Evolutionary conservation across 2,797 vertebrate genomes (phyloP), one percentile per base, ranked within the genome.

Genomic region (Nyctalus aviator): DNA sequence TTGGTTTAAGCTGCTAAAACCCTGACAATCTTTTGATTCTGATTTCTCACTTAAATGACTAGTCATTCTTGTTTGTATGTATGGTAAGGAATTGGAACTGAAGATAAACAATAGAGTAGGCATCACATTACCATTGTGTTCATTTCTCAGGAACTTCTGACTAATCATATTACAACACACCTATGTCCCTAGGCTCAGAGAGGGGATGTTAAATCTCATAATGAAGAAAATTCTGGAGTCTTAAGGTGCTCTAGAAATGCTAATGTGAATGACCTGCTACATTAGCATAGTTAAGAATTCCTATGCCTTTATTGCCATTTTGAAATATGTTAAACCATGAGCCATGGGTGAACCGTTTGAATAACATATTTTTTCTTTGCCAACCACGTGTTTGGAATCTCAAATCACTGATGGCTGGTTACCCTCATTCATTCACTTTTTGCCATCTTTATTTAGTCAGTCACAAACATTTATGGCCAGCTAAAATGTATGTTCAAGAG

Each of bases 31-130:
- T 55, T 76, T 76, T 20, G 48, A 91, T 84, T 93, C 84, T 71
- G 30, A 76, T 66, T 92, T 96, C 79, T 92, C 71, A 76, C 12
- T 77, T 96, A 62, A 76, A 68, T 90, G 73, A 44, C 50, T 59
- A 21, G 5, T 84, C 57, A 21, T 76, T 89, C 37, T 89, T 53
- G 48, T 32, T 62, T 23, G 53, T 30, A 62, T 46, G 35, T 15
- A 4, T 12, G 8, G 27, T 62, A 57, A 78, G 46, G 25, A 88
- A 92, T 48, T 78, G 59, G 32, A 88, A 83, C 37, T 37, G 30
- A 71, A 92, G 83, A 85, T 73, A 44, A 94, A 71, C 82, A 66
- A 59, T 50, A 88, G 84, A 62, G 50, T 20, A 93, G 46, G n/a
- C 55, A 27, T 17, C 32, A 68, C 27, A 59, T 66, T 82, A 32